Base-by-base conservation (phyloP, 2,888 invertebrate genomes). In the Sphaerophoria taeniata region DNA sequence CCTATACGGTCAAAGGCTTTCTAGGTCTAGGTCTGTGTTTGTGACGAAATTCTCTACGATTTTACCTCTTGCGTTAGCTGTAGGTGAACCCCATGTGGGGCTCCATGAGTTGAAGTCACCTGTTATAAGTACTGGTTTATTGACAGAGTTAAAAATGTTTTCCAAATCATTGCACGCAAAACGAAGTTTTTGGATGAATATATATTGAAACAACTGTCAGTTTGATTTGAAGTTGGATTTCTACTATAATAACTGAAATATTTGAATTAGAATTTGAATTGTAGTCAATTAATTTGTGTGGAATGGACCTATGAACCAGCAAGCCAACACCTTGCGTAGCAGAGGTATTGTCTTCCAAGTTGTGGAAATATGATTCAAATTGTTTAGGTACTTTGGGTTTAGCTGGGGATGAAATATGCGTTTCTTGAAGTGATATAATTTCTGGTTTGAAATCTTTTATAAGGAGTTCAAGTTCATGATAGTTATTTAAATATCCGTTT, bases 391-490 rank as follows among this genome's bases (percentile, higher is more conserved):
- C 36, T n/a, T 49, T 5, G 31, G 43, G 31, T 39, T 9, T 16
- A 24, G 14, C 36, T 11, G 61, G 63, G 14, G 33, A 31, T 16
- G 63, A 55, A 11, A 67, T n/a, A 55, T 85, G 69, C 1, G 81
- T 86, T 82, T 87, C 77, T 65, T 87, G 83, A n/a, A 87, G 56
- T 39, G 72, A 77, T 24, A 87, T 87, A 60, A 87, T 24, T 70
- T 73, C 58, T 11, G 83, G 75, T 39, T 56, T 39, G 45, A 43
- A 36, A 2, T 67, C 49, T 67, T 53, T 53, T 6, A 67, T 53
- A 11, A 53, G 39, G 14, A 67, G 51, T 24, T 39, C 11, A 34
- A 67, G 11, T 39, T 67, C 53, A 16, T 39, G 36, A 53, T 53
- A 67, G 24, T 51, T 53, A n/a, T 39, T 53, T 12, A 43, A 12